Percentiles rank a stretch among this genome's conserved stretches.
phyloP scores from a whole-genome alignment of 2,113 vertebrate species.

The Poecile atricapillus region DNA sequence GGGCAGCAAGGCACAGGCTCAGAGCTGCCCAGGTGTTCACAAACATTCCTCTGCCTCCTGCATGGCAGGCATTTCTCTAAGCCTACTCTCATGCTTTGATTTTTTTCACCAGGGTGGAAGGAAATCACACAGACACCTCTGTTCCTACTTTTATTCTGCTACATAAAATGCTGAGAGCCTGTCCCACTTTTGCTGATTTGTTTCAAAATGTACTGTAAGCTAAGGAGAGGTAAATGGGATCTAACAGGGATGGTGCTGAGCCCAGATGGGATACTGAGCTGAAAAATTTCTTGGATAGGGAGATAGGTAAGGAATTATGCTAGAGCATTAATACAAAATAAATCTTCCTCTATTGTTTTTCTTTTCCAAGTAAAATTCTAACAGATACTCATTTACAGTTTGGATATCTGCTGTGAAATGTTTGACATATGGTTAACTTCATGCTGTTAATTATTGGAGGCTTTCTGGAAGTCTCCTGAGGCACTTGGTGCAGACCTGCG shows the following conservation, averaged over 20 bases:
- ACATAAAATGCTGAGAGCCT: not conserved
- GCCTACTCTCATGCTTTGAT: not conserved
- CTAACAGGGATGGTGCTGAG: not conserved
- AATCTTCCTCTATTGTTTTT: not conserved
- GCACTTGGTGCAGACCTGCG: not conserved
- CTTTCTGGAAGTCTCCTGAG: not conserved
- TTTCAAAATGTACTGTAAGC: not conserved
- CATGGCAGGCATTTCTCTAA: not conserved
- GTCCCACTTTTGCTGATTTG: not conserved
- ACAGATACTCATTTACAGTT: not conserved
- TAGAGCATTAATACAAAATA: not conserved
- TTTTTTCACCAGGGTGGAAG: not conserved
- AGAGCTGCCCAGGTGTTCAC: not conserved
- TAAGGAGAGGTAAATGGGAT: not conserved
- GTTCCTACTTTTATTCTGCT: not conserved
- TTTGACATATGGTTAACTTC: not conserved
- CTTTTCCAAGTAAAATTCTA: not conserved
- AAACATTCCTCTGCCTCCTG: not conserved
- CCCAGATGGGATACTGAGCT: not conserved
- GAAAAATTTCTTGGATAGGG: not conserved
- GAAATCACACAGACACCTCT: not conserved
- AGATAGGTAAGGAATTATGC: not conserved
- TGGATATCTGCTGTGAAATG: not conserved
- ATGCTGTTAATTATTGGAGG: not conserved
- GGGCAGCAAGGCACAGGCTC: not conserved